Evolutionary conservation across 2,888 invertebrate genomes (phyloP).

Genomic region (Hydrotaea diabolus): DNA sequence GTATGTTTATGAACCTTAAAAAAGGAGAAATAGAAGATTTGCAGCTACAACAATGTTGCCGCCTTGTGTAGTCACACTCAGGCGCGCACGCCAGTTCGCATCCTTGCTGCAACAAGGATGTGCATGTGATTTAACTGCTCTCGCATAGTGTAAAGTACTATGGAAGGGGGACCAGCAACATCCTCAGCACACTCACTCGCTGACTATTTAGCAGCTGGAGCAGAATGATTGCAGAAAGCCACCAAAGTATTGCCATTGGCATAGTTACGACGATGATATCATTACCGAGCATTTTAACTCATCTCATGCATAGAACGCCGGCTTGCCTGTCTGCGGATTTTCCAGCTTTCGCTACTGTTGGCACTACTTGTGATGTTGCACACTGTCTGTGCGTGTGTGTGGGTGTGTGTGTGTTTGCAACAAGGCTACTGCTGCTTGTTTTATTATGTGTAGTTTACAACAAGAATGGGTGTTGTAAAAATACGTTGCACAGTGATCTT

Average conservation of each 20-base stretch:
- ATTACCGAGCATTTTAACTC: conserved; percentile 29
- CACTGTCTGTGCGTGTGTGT: not conserved
- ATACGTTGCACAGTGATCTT: conserved; percentile 12
- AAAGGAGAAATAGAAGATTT: conserved; percentile 22
- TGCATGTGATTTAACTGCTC: conserved; percentile 25
- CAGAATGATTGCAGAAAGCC: conserved; percentile 19
- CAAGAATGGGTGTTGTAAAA: conserved; percentile 53
- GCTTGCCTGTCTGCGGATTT: conserved; percentile 15
- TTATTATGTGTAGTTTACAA: conserved; percentile 22
- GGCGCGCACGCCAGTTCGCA: not conserved
- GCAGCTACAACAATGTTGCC: not conserved
- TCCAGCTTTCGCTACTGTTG: not conserved
- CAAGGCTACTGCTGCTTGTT: not conserved
- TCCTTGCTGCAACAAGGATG: conserved; percentile 4
- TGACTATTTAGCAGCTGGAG: conserved; percentile 5
- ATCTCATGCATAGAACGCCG: not conserved
- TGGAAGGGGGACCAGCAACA: not conserved
- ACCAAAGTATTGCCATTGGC: conserved; percentile 34
- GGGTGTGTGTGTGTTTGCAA: not conserved
- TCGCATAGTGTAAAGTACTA: not conserved
- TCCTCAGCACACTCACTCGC: not conserved
- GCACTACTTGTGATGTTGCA: not conserved
- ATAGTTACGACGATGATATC: conserved; percentile 52
- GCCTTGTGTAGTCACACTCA: not conserved
- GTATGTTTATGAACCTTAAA: conserved; percentile 9